These are phyloP conservation scores for Alethe diademata DNA, from an alignment of 2,113 vertebrate genomes.

Conservation along the genomic window DNA sequence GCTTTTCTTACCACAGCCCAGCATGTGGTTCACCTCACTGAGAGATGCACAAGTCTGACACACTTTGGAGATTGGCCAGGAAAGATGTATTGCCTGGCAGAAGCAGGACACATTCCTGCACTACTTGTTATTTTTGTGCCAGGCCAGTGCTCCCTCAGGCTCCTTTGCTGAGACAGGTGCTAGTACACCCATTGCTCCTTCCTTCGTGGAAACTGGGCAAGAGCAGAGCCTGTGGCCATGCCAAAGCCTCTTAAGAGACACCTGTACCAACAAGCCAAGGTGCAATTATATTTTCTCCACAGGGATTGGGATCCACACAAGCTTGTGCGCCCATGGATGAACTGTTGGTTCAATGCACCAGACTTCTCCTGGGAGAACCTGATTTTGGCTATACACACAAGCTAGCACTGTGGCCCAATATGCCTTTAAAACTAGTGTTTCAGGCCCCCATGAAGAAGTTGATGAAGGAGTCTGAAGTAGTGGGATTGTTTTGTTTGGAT, in stretches of 20 bases:
- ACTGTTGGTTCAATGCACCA: rapidly evolving
- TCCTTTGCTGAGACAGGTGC: rapidly evolving
- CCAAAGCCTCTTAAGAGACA: neutral
- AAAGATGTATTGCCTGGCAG: neutral
- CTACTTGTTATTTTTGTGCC: neutral
- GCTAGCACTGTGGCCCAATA: neutral
- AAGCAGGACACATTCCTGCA: neutral
- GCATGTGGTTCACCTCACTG: neutral
- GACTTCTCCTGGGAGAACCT: neutral
- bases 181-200: neutral
- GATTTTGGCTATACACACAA: neutral
- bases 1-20: neutral
- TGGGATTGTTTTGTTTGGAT: neutral
- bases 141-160: rapidly evolving
- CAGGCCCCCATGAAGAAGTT: neutral
- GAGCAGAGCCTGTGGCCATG: neutral
- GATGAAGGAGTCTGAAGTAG: neutral
- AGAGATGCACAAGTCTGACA: neutral
- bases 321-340: rapidly evolving
- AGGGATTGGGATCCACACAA: rapidly evolving
- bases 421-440: neutral
- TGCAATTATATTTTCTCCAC: neutral
- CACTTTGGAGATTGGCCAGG: neutral
- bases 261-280: neutral
- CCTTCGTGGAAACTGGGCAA: neutral